phyloP scores from a whole-genome alignment of 2,888 invertebrate species.

The Cantharis flavilabris region DNA sequence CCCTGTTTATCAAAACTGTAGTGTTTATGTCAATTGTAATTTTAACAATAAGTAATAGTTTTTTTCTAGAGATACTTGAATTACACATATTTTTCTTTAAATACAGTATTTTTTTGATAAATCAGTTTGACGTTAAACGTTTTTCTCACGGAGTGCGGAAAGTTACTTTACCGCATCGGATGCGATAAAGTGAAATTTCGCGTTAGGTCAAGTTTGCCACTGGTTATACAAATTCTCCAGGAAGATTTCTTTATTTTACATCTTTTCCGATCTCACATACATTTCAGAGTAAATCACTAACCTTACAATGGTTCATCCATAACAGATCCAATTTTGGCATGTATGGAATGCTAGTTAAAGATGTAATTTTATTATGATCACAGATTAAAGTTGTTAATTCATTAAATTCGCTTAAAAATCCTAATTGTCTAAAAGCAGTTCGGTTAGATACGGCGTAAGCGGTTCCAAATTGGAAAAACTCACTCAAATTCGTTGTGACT shows the following conservation, averaged over 20 bases:
- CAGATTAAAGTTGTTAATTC: constrained; percentile 77
- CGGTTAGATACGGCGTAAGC: neutral
- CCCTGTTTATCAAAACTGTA: too few relatives aligned
- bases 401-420: constrained; percentile 73
- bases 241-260: neutral
- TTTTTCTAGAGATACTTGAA: too few relatives aligned
- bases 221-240: too few relatives aligned
- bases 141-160: too few relatives aligned
- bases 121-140: too few relatives aligned
- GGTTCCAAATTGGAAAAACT: constrained; percentile 42
- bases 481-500: constrained; percentile 75
- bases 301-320: constrained; percentile 74
- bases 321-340: constrained; percentile 74
- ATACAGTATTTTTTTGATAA: too few relatives aligned
- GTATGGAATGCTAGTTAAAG: constrained; percentile 71
- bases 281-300: constrained; percentile 50
- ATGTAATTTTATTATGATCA: constrained; percentile 77
- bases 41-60: too few relatives aligned
- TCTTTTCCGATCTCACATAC: neutral
- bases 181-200: neutral
- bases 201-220: too few relatives aligned
- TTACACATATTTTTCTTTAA: too few relatives aligned
- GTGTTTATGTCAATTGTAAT: too few relatives aligned
- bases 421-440: constrained; percentile 66
- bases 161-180: too few relatives aligned